Base-by-base conservation (phyloP, 1,140 invertebrate species). In the Drosophila sp. region DNA sequence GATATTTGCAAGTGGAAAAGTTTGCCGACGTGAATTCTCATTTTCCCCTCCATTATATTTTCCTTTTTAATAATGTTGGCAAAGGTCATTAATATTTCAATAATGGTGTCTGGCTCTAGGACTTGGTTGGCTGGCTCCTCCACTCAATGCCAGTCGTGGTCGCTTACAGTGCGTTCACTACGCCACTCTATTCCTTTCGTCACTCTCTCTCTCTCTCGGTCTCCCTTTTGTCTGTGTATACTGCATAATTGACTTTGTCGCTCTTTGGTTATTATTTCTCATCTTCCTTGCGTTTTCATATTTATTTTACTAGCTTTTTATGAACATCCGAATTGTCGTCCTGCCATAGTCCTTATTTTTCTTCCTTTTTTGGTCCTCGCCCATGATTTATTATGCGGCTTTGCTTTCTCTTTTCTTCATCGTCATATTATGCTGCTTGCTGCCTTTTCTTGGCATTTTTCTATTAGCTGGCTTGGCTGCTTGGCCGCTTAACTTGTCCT, bases 171-270 rank as follows among this genome's bases (percentile, higher is more conserved):
- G 40, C 40, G 40, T 41, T 44, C 17, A 47, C 17, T 47, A 11
- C 17, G 44, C 44, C 44, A 47, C 44, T 47, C 6, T 47, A 25
- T 47, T 47, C 6, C 44, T 47, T 23, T 47, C 44, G 44, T 2
- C 17, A 47, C 44, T 27, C 44, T 27, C 23, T 27, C 44, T 50
- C 44, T 50, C 25, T 17, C 17, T 17, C 17, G 17, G 1, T 10
- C n/a, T 23, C 23, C 17, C 7, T 40, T 38, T 38, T 50, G 23
- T 50, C 44, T 50, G 44, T 50, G 25, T 50, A 50, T 50, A 50
- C 78, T 87, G 83, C 84, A 87, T 87, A 87, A 87, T 87, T 87
- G 83, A 87, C 83, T 87, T 87, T 87, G 83, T 87, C 83, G 83
- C 79, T 85, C 66, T 65, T 60, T 54, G 72, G 62, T 84, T 76